These are phyloP conservation scores for Formica exsecta DNA, from an alignment of 1,140 invertebrate genomes.

Conservation along the genomic window DNA sequence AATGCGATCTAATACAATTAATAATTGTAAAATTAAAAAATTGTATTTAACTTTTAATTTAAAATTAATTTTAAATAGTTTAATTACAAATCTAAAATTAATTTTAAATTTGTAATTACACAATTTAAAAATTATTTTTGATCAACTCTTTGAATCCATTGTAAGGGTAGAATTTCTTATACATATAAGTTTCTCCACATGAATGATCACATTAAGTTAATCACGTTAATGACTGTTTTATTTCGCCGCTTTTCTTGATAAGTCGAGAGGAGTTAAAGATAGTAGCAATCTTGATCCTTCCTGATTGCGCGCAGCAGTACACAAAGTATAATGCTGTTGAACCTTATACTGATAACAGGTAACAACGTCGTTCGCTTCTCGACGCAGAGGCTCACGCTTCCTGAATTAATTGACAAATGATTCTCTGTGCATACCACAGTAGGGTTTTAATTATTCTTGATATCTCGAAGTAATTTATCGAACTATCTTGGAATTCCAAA, in stretches of 20 bases:
- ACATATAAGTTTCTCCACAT: neutral
- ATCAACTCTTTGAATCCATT: neutral
- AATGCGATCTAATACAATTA: neutral
- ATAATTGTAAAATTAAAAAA: no score
- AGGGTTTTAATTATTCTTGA: constrained; percentile 19
- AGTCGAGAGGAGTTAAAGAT: neutral
- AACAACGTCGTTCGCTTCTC: neutral
- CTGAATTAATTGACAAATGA: constrained; percentile 32
- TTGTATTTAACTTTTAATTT: neutral
- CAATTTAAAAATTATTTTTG: neutral
- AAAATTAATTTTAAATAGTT: no score
- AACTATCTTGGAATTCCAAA: neutral
- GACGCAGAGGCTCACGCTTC: neutral
- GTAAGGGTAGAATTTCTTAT: neutral
- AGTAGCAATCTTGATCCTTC: constrained; percentile 35
- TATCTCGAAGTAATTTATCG: neutral
- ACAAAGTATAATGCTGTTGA: constrained; percentile 19
- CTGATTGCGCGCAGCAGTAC: constrained; percentile 37
- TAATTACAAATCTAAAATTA: no score
- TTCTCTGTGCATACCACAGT: neutral
- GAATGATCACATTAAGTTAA: neutral
- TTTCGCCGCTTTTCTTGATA: constrained; percentile 11
- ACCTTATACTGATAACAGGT: neutral
- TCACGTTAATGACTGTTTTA: constrained; percentile 1
- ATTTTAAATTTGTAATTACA: no score